phyloP scores from a whole-genome alignment of 2,888 invertebrate species.

The Brenthis daphne region DNA sequence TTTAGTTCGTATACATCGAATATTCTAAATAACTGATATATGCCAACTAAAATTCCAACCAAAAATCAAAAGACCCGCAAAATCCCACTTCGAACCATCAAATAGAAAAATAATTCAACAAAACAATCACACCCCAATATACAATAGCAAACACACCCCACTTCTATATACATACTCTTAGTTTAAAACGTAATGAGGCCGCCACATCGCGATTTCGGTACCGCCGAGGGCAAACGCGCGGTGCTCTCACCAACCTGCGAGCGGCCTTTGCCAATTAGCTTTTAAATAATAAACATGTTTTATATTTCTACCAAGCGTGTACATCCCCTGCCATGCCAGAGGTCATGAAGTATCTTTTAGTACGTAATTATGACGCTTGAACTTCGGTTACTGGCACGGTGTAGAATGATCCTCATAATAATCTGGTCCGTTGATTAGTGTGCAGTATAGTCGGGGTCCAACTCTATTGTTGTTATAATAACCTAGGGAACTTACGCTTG shows the following conservation, averaged over 20 bases:
- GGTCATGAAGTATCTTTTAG: constrained; percentile 71
- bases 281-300: constrained; percentile 83
- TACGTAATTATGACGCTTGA: constrained; percentile 57
- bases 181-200: constrained; percentile 65
- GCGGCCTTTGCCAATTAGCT: constrained; percentile 81
- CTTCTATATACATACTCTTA: neutral
- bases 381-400: constrained; percentile 52
- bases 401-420: constrained; percentile 51
- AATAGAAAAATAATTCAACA: too few relatives aligned
- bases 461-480: constrained; percentile 46
- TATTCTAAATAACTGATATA: too few relatives aligned
- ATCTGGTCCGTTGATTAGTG: constrained; percentile 49
- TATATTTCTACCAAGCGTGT: constrained; percentile 79
- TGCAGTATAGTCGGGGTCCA: constrained; percentile 44
- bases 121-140: neutral
- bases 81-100: too few relatives aligned
- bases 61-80: too few relatives aligned
- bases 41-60: too few relatives aligned
- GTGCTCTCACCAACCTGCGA: constrained; percentile 75
- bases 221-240: constrained; percentile 74
- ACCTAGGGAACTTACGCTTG: constrained; percentile 21
- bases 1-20: too few relatives aligned
- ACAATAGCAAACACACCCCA: neutral
- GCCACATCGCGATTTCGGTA: constrained; percentile 71
- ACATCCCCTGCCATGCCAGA: constrained; percentile 72